Evolutionary conservation across 1,140 invertebrate genomes (phyloP).

Genomic region (Ips typographus): DNA sequence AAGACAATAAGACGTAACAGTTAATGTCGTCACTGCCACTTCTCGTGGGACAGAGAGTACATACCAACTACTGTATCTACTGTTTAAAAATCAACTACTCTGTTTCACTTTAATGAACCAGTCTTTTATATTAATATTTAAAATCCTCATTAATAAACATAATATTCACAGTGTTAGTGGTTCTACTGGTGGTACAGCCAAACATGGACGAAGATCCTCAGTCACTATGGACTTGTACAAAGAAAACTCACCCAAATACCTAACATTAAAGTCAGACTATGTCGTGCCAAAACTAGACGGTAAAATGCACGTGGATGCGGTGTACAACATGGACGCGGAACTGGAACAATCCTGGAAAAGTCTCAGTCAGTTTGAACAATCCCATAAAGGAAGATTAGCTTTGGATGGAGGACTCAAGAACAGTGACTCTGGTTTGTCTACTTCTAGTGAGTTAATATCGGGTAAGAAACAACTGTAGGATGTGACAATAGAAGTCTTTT

Average conservation of each 20-base stretch:
- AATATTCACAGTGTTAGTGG: background rate
- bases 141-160: background rate
- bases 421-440: constrained; percentile 4
- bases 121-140: background rate
- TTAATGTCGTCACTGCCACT: too few species aligned
- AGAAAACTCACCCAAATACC: constrained; percentile 29
- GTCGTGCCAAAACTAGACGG: constrained; percentile 38
- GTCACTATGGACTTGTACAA: constrained; percentile 34
- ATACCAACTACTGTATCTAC: too few species aligned
- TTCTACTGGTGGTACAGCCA: constrained; percentile 32
- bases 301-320: constrained; percentile 25
- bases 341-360: constrained; percentile 47
- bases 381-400: constrained; percentile 45
- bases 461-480: constrained; percentile 19
- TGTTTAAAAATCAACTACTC: too few species aligned
- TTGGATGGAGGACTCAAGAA: constrained; percentile 6
- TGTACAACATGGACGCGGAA: constrained; percentile 32
- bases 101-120: too few species aligned
- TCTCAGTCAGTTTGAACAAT: constrained; percentile 43
- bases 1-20: background rate
- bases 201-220: constrained; percentile 43
- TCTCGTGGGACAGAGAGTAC: too few species aligned
- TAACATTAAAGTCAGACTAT: constrained; percentile 36
- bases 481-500: constrained; percentile 1
- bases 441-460: constrained; percentile 21